phyloP scores from a whole-genome alignment of 2,888 invertebrate genomes.

The Hemaris fuciformis region DNA sequence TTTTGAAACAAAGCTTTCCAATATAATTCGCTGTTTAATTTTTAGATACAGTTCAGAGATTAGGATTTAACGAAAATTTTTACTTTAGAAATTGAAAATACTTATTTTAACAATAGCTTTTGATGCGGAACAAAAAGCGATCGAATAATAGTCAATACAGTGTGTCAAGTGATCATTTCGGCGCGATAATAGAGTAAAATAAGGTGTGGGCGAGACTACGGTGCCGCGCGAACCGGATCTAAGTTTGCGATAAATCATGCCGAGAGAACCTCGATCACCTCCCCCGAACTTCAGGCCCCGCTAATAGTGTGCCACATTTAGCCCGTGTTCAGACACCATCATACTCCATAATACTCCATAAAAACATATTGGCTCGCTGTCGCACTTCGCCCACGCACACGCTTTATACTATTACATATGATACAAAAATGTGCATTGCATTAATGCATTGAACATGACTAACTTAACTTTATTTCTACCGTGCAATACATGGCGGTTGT shows the following conservation, averaged over 20 bases:
- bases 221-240: conserved; percentile 73
- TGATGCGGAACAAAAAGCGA: conserved; percentile 36
- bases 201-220: conserved; percentile 66
- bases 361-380: neutral
- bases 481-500: neutral
- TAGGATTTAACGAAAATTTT: neutral
- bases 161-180: conserved; percentile 64
- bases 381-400: neutral
- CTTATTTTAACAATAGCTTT: conserved; percentile 21
- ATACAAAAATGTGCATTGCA: neutral
- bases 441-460: neutral
- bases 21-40: neutral
- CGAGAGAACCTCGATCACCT: conserved; percentile 44
- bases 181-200: conserved; percentile 68
- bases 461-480: neutral
- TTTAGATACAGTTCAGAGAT: neutral
- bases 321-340: neutral
- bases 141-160: conserved; percentile 41
- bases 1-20: neutral
- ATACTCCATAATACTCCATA: neutral
- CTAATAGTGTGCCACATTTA: conserved; percentile 7
- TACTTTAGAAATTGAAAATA: conserved; percentile 24
- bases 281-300: conserved; percentile 21
- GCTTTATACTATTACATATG: neutral
- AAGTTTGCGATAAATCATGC: conserved; percentile 69